phyloP scores from a whole-genome alignment of 2,113 vertebrate species.

The Australoheros scitulus region DNA sequence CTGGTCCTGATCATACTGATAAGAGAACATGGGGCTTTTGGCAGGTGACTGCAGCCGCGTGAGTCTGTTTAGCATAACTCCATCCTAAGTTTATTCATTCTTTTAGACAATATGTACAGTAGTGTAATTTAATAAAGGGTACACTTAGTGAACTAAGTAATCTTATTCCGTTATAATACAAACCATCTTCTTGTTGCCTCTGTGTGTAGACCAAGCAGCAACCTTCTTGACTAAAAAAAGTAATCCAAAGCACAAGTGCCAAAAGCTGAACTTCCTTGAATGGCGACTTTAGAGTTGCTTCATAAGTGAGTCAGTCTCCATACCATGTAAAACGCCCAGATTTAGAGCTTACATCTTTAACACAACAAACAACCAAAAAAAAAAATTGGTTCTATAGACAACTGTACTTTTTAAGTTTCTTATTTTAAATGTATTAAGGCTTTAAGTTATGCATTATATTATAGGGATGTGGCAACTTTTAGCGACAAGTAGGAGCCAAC shows the following conservation, averaged over 20 bases:
- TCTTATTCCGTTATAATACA: not conserved
- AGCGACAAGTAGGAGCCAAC: no score
- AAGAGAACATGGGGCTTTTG: slow-evolving; percentile 21
- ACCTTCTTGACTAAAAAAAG: not conserved
- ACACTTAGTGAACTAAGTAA: slow-evolving; percentile 32
- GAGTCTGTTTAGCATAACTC: slow-evolving; percentile 36
- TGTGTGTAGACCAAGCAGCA: not conserved
- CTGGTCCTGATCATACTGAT: slow-evolving; percentile 25
- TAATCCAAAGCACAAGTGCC: not conserved
- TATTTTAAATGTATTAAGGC: no score
- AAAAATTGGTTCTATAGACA: no score
- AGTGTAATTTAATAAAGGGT: slow-evolving; percentile 47
- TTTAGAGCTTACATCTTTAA: no score
- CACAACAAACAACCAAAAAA: no score
- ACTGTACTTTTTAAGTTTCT: no score
- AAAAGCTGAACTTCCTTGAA: not conserved
- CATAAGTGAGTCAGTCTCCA: no score
- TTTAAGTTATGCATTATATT: no score
- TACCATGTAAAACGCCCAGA: no score
- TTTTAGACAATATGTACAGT: not conserved
- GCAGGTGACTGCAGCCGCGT: slow-evolving; percentile 22
- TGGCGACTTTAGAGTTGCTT: not conserved
- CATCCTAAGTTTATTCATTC: slow-evolving; percentile 10
- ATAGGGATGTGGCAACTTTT: no score
- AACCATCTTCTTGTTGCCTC: not conserved